These are phyloP conservation scores for Sebastes umbrosus DNA, from an alignment of 2,797 vertebrate species.

Conservation along the genomic window DNA sequence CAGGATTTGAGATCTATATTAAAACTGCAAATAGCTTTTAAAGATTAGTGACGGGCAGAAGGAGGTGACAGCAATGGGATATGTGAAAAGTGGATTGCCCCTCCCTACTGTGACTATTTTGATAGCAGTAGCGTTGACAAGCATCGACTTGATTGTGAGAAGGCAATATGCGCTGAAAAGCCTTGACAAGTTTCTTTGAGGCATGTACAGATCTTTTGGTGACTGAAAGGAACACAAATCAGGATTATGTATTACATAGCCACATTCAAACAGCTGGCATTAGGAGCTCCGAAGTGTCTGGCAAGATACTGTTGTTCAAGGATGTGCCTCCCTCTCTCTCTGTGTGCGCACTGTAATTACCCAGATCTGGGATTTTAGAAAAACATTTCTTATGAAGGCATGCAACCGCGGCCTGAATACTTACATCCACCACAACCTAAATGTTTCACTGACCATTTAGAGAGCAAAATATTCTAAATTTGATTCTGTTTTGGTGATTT, in stretches of 20 bases:
- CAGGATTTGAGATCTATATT: slow-evolving; percentile 85
- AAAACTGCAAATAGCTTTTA: slow-evolving; percentile 84
- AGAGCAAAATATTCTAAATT: neutral
- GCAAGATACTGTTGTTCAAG: slow-evolving; percentile 67
- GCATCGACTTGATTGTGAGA: slow-evolving; percentile 76
- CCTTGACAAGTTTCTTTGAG: slow-evolving; percentile 80
- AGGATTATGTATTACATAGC: slow-evolving; percentile 81
- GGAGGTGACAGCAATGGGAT: slow-evolving; percentile 77
- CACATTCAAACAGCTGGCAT: slow-evolving; percentile 75
- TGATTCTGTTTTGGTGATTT: neutral
- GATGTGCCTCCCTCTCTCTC: slow-evolving; percentile 42
- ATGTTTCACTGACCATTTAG: slow-evolving; percentile 37
- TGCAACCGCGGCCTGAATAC: slow-evolving; percentile 30
- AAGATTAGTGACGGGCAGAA: slow-evolving; percentile 83
- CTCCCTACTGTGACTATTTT: slow-evolving; percentile 75
- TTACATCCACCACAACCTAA: slow-evolving; percentile 11
- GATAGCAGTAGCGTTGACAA: slow-evolving; percentile 74
- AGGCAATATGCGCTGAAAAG: slow-evolving; percentile 69
- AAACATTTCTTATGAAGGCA: slow-evolving; percentile 49
- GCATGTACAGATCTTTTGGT: slow-evolving; percentile 71
- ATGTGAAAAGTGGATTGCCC: slow-evolving; percentile 76
- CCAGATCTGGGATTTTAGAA: slow-evolving; percentile 60
- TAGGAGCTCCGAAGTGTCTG: slow-evolving; percentile 69
- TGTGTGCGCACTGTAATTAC: slow-evolving; percentile 63
- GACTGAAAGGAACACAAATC: slow-evolving; percentile 79